Base-by-base conservation (phyloP, 23 tunicate species). In the Styela clava region DNA sequence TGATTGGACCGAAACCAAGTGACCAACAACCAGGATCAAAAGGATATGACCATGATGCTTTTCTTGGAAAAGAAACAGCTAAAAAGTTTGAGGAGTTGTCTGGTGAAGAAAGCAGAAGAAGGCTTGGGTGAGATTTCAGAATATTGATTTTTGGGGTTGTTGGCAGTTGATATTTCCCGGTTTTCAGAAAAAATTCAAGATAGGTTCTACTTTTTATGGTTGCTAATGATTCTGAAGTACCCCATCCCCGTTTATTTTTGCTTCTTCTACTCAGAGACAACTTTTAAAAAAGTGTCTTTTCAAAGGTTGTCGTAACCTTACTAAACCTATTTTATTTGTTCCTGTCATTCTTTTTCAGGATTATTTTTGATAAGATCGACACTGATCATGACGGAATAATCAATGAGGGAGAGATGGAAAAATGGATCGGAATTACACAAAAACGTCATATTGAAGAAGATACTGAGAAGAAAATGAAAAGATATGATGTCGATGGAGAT, bases 31-130 rank as follows among this genome's bases (percentile, higher is more conserved):
- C 77, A 33, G 97, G 88, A 5, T 69, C 97, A 31, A 79, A 85
- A 0, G 97, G 87, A 26, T 92, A 92, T 79, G 91, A 92, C 35
- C 91, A 87, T 65, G 97, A 92, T 19, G 97, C 97, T 19, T 92
- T 92, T 86, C 79, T 92, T 32, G 97, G 99, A 2, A 52, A 91
- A 79, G 89, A 90, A 31, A 74, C 78, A 28, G 95, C 91, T 5
- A 62, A 79, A 33, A 85, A 87, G 24, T 90, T 89, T 51, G 86
- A 95, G 28, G 79, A 79, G 2, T 80, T 95, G 30, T 61, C 88
- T 3, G 80, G 81, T 24, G 97, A 95, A 37, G 99, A 95, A 80
- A 87, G 92, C 35, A 33, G 30, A 52, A 84, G 90, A 74, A 78
- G 95, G 65, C 78, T 95, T 2, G 89, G 84, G 81, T 76, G 1